Evolutionary conservation across 1,140 invertebrate genomes (phyloP).

Genomic region (Penaeus indicus): DNA sequence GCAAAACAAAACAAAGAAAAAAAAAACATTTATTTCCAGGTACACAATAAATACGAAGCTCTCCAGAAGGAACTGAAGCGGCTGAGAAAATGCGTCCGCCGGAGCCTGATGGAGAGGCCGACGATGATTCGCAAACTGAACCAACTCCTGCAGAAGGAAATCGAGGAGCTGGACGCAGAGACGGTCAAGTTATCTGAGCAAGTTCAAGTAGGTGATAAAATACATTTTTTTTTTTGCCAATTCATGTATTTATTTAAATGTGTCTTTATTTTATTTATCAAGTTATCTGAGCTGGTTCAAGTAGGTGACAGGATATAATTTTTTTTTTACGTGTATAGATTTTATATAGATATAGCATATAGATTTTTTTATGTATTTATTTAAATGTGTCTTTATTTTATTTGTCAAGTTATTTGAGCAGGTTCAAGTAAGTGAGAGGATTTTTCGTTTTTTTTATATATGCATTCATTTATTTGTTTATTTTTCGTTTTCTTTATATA

Average conservation of each 20-base stretch:
- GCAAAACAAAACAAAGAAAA: background rate
- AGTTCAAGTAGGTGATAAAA: constrained; percentile 48
- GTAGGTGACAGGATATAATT: background rate
- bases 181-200: constrained; percentile 63
- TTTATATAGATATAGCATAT: no score
- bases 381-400: no score
- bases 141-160: constrained; percentile 58
- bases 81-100: constrained; percentile 52
- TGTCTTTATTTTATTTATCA: background rate
- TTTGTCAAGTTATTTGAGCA: constrained; percentile 59
- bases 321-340: background rate
- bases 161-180: constrained; percentile 61
- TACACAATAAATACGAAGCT: constrained; percentile 65
- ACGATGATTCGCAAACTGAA: constrained; percentile 54
- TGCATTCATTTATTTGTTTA: no score
- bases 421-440: constrained; percentile 45
- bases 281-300: constrained; percentile 65
- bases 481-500: no score
- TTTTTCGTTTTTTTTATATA: no score
- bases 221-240: background rate
- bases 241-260: no score
- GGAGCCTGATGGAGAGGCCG: constrained; percentile 61
- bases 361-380: no score
- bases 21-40: constrained; percentile 32
- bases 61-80: constrained; percentile 64